Percentiles rank a stretch among this genome's conserved stretches.
Evolutionary conservation across 2,113 vertebrate genomes (phyloP).

Genomic region (Macaca mulatta): DNA sequence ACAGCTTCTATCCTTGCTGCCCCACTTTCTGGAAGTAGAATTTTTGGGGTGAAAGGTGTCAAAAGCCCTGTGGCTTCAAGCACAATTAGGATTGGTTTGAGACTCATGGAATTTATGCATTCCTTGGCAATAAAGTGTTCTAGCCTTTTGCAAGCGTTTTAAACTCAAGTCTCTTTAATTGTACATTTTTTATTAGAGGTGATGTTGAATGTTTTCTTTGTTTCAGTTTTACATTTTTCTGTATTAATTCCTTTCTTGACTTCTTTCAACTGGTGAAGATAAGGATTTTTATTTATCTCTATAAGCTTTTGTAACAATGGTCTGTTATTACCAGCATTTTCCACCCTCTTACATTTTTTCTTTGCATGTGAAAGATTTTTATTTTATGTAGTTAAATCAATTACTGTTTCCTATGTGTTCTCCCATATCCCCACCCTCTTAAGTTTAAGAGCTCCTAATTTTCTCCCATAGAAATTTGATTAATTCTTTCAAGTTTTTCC

Average conservation of each 20-base stretch:
- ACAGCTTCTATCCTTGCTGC: too few species aligned
- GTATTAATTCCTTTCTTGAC: neutral
- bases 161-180: neutral
- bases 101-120: neutral
- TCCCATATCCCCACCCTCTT: neutral
- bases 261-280: constrained; percentile 22
- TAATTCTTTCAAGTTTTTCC: neutral
- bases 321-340: neutral
- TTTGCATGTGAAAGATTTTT: neutral
- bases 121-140: neutral
- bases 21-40: neutral
- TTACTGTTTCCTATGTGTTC: neutral
- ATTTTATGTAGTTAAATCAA: neutral
- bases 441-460: neutral
- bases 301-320: neutral
- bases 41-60: neutral
- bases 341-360: neutral
- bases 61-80: neutral
- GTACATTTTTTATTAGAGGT: neutral
- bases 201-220: neutral
- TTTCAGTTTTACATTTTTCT: neutral
- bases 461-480: neutral
- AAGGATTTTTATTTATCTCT: neutral
- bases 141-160: neutral
- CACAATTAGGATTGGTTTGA: neutral